Conservation (phyloP, 2,888 invertebrate species). For the Parochlus steinenii region DNA sequence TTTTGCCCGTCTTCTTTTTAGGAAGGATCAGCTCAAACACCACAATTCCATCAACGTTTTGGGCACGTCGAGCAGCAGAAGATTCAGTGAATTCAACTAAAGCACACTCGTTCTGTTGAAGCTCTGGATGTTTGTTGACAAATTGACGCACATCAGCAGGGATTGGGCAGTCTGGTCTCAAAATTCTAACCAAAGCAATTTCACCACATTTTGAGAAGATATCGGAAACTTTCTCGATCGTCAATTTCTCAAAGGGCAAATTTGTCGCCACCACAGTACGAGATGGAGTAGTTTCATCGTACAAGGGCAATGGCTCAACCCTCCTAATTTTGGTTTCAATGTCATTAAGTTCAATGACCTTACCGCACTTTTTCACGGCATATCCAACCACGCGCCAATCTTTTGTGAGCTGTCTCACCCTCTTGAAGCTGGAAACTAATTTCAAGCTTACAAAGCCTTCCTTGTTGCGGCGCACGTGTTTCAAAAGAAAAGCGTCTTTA, state of each 20-base stretch:
- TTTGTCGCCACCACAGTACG: slow-evolving; percentile 77
- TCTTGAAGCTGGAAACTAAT: slow-evolving; percentile 85
- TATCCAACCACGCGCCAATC: slow-evolving; percentile 88
- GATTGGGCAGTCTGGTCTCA: slow-evolving; percentile 76
- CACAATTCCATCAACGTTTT: slow-evolving; percentile 41
- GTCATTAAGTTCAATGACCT: slow-evolving; percentile 75
- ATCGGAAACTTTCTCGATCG: slow-evolving; percentile 83
- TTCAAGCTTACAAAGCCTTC: slow-evolving; percentile 92
- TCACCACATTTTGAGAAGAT: slow-evolving; percentile 78
- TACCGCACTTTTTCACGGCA: slow-evolving; percentile 58
- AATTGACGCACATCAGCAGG: slow-evolving; percentile 85
- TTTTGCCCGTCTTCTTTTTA: slow-evolving; percentile 52
- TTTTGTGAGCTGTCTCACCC: slow-evolving; percentile 83
- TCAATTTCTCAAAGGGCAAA: slow-evolving; percentile 68
- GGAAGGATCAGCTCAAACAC: slow-evolving; percentile 67
- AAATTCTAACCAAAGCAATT: slow-evolving; percentile 72
- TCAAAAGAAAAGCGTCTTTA: slow-evolving; percentile 87
- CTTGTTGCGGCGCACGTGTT: slow-evolving; percentile 87
- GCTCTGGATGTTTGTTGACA: slow-evolving; percentile 76
- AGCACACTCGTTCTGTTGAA: slow-evolving; percentile 74
- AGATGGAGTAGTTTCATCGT: slow-evolving; percentile 85
- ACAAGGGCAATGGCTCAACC: slow-evolving; percentile 66
- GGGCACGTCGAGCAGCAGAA: slow-evolving; percentile 67
- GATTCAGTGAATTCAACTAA: slow-evolving; percentile 82
- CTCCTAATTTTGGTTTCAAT: slow-evolving; percentile 79